Base-by-base conservation (phyloP, 2,113 vertebrate genomes). In the Archocentrus centrarchus region DNA sequence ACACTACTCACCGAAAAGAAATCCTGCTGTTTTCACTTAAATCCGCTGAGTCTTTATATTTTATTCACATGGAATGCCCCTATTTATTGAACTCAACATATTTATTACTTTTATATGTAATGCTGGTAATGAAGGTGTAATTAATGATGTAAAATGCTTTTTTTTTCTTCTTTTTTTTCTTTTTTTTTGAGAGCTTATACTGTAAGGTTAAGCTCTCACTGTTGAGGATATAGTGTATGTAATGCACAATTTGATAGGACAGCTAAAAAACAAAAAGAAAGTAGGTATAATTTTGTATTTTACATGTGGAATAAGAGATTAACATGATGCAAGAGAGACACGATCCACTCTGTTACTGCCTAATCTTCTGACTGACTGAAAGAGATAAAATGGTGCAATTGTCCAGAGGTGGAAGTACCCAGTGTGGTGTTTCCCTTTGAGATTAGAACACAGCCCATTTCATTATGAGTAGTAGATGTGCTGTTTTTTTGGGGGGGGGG, bases 51-150 rank as follows among this genome's bases (percentile, higher is more conserved):
- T 61, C 80, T 79, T 73, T 84, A n/a, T 35, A 50, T 66, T 70
- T 39, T 75, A 66, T 50, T 78, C 41, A 30, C 11, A 57, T 62
- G 44, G 15, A 41, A 76, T 76, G 18, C 9, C 50, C 79, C 66
- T 92, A 91, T 94, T 92, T 94, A 93, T 93, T 93, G 3, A 85
- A 60, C 50, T 22, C 8, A 14, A 50, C n/a, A 62, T 91, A 89
- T 94, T 92, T 93, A 92, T 94, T 91, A 22, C 41, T 92, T 93
- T 89, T 90, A 37, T 79, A 78, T 83, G 55, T 88, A 75, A 79
- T 60, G 55, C 44, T 73, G 81, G 27, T 81, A 44, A 85, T 59
- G 47, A 83, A 90, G 61, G 75, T 53, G 27, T 53, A 53, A 53
- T 81, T 87, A 32, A 73, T 73, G 13, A 73, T 32, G 58, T 81